phyloP scores from a whole-genome alignment of 2,113 vertebrate genomes.

The Vireo altiloquus region DNA sequence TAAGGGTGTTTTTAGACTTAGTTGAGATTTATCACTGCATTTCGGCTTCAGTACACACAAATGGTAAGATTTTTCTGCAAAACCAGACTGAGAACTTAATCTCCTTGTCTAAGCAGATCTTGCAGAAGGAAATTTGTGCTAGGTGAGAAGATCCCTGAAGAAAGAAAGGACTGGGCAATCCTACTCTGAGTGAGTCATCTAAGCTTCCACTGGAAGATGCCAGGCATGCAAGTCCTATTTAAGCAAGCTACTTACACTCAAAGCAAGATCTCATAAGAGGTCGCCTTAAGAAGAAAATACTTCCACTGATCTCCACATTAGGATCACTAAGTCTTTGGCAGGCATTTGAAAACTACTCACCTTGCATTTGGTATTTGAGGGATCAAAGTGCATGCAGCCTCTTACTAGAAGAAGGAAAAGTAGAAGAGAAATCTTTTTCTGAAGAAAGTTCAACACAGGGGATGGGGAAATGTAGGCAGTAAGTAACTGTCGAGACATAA shows the following conservation, averaged over 20 bases:
- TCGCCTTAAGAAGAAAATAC: not conserved
- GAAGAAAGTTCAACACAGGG: accelerated
- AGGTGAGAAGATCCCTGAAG: not conserved
- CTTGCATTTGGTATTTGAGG: not conserved
- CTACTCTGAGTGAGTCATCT: not conserved
- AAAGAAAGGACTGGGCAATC: not conserved
- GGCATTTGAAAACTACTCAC: not conserved
- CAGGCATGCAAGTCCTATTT: not conserved
- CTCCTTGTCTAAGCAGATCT: not conserved
- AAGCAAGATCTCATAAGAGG: not conserved
- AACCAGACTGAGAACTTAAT: not conserved
- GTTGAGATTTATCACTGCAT: not conserved
- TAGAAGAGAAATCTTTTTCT: not conserved
- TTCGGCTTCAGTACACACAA: not conserved
- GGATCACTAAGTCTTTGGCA: not conserved
- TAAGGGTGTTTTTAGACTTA: not conserved
- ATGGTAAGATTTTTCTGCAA: not conserved
- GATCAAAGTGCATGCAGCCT: not conserved
- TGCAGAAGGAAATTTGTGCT: not conserved
- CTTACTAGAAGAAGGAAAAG: not conserved
- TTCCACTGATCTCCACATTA: not conserved
- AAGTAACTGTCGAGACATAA: not conserved
- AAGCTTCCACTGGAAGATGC: not conserved
- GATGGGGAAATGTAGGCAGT: not conserved
- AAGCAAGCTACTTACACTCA: not conserved